Base-by-base conservation (phyloP, 2,888 invertebrate species). In the Latrodectus hesperus region DNA sequence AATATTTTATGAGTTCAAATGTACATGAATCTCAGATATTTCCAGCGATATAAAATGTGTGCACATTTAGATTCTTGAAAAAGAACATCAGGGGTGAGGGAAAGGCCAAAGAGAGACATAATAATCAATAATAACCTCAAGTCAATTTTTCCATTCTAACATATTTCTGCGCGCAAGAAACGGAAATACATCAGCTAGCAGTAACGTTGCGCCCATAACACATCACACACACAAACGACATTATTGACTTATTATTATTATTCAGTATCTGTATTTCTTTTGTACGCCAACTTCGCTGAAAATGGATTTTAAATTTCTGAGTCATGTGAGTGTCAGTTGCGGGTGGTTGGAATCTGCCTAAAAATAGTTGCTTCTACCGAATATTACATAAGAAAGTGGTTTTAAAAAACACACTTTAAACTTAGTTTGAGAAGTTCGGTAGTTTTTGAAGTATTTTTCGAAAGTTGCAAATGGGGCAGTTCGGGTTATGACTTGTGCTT, bases 191-290 rank as follows among this genome's bases (percentile, higher is more conserved):
- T 60, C 60, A 60, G n/a, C 60, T 14, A 60, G n/a, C 60, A n/a
- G 60, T 60, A n/a, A 60, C 38, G 83, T 77, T 83, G 77, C 65
- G 75, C 71, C 22, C 14, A 16, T 49, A 51, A 72, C 64, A 78
- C 67, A 73, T 77, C 84, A 73, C 72, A 78, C 72, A 78, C 83
- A 64, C 71, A 55, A 78, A 78, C 77, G 67, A 73, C 84, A 78
- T 84, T 78, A 78, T 84, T 84, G 84, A 84, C n/a, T n/a, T n/a
- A 71, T 84, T 84, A 84, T 55, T 81, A 73, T 83, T 72, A 78
- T 84, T 84, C 72, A 52, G 77, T 26, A 73, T 60, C 84, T 84
- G 84, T 84, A 84, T 84, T 84, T 84, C 84, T 84, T 78, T 84
- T 77, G 84, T 78, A 72, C 55, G 26, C 38, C 49, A 49, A 60